These are phyloP conservation scores for Amazona vittata DNA, from an alignment of 2,113 vertebrate genomes.

Conservation along the genomic window DNA sequence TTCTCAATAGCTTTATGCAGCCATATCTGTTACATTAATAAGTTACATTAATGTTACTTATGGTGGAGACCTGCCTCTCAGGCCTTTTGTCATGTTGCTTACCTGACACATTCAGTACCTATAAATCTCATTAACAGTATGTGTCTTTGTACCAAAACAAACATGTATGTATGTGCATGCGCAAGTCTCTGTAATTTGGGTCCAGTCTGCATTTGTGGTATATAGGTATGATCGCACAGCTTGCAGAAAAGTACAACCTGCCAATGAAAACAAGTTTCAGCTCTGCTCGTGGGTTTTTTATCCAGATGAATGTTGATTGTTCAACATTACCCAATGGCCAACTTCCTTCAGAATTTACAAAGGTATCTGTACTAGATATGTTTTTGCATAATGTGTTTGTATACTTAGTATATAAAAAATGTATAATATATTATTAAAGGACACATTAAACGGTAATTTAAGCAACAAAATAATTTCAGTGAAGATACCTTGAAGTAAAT, in stretches of 20 bases:
- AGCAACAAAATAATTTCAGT: not conserved
- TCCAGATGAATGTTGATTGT: slow-evolving; percentile 89
- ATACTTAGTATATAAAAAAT: not conserved
- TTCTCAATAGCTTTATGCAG: not conserved
- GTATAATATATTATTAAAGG: not conserved
- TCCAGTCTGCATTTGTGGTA: not conserved
- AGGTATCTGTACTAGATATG: slow-evolving; percentile 77
- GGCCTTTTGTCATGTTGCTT: not conserved
- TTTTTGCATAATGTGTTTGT: not conserved
- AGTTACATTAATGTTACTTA: not conserved
- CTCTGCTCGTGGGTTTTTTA: slow-evolving; percentile 91
- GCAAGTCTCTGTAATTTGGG: not conserved
- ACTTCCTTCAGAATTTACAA: slow-evolving; percentile 91
- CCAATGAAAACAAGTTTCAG: slow-evolving; percentile 94
- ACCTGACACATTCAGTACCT: not conserved
- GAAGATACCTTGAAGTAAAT: not conserved
- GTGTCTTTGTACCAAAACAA: not conserved
- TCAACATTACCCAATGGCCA: slow-evolving; percentile 75
- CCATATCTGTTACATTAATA: not conserved
- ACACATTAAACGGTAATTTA: not conserved
- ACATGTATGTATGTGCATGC: accelerated
- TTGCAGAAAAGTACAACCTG: slow-evolving; percentile 87
- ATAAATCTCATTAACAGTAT: not conserved
- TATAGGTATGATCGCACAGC: slow-evolving; percentile 87
- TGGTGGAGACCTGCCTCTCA: not conserved